Conservation (phyloP, 2,113 vertebrate species). For the Hemibagrus wyckioides region DNA sequence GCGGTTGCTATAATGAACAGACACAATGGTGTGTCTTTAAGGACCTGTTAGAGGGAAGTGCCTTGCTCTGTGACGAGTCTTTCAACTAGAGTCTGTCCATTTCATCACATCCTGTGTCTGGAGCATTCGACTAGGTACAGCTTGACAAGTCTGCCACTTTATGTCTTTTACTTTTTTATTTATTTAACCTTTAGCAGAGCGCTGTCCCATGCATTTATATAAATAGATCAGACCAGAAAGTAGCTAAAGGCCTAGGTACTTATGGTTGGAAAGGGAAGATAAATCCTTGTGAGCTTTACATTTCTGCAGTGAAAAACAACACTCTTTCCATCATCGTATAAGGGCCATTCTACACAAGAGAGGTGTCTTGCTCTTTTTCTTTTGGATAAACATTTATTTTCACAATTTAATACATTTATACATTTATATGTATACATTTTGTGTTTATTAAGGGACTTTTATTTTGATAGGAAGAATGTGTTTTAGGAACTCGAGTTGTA, state of each 20-base stretch:
- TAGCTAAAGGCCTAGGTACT: neutral
- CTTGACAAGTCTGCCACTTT: conserved; percentile 31
- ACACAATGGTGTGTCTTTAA: conserved; percentile 7
- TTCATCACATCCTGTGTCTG: conserved; percentile 45
- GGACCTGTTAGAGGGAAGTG: neutral
- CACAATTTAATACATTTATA: no score
- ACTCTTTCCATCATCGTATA: no score
- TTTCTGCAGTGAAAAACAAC: no score
- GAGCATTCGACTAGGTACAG: conserved; percentile 14
- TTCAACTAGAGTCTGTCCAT: conserved; percentile 46
- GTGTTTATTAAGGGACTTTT: no score
- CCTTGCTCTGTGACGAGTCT: conserved; percentile 18
- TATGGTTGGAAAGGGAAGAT: neutral
- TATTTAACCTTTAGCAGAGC: neutral
- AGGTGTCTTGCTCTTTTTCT: neutral
- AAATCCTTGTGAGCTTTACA: neutral
- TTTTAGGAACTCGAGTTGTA: no score
- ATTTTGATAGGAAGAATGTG: no score
- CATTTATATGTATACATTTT: no score
- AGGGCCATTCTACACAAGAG: no score
- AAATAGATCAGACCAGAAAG: neutral
- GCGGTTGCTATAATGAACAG: conserved; percentile 43
- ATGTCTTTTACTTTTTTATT: neutral
- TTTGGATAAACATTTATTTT: no score
- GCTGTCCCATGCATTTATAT: neutral